Conservation (phyloP, 2,888 invertebrate species). For the Erebia aethiops region DNA sequence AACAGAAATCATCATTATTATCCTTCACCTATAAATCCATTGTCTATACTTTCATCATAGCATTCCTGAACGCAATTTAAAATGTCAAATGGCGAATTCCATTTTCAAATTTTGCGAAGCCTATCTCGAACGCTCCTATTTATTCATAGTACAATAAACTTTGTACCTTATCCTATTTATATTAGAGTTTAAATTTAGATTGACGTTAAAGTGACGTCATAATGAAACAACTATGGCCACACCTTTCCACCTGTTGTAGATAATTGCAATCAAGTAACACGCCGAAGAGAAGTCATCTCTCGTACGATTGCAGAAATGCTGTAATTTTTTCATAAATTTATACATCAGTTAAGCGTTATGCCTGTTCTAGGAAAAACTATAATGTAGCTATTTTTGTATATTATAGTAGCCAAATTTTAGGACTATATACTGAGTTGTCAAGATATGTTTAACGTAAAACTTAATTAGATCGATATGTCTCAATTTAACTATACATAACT, state of each 20-base stretch:
- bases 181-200: slow-evolving; percentile 23
- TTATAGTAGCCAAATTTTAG: too few relatives aligned
- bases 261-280: neutral
- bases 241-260: slow-evolving; percentile 47
- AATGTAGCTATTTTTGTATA: too few relatives aligned
- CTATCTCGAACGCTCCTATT: slow-evolving; percentile 38
- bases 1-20: too few relatives aligned
- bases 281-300: neutral
- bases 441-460: too few relatives aligned
- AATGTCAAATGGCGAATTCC: slow-evolving; percentile 60
- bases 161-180: slow-evolving; percentile 5
- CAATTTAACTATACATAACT: too few relatives aligned
- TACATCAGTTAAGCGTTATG: too few relatives aligned
- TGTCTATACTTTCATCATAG: too few relatives aligned
- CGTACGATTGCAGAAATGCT: neutral
- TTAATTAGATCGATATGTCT: neutral
- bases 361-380: too few relatives aligned
- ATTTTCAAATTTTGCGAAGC: slow-evolving; percentile 56
- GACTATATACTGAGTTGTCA: too few relatives aligned
- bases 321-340: neutral
- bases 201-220: slow-evolving; percentile 20
- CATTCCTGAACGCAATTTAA: slow-evolving; percentile 43
- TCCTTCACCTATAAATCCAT: neutral
- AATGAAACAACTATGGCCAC: slow-evolving; percentile 38
- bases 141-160: slow-evolving; percentile 2